A percentile compares a stretch with the other conserved stretches of the same genome.
Evolutionary conservation across 1,140 invertebrate species (phyloP).

Genomic region (Pectinophora gossypiella): DNA sequence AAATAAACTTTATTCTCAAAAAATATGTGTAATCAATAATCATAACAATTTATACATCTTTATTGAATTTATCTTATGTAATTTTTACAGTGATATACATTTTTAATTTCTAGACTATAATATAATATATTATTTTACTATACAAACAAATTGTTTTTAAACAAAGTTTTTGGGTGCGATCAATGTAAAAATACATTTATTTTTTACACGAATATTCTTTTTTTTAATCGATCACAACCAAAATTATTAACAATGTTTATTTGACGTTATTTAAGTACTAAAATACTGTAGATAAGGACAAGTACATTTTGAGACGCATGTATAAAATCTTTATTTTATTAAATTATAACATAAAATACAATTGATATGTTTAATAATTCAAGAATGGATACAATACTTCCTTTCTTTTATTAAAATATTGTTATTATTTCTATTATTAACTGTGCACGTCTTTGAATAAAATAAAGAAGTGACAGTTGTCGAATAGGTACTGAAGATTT

Average conservation of each 20-base stretch:
- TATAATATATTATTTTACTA: conserved; percentile 20
- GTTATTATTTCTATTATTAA: too few species aligned
- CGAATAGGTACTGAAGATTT: neutral
- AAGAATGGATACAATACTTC: too few species aligned
- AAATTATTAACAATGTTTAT: conserved; percentile 28
- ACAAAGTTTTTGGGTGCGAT: conserved; percentile 57
- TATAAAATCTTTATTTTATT: too few species aligned
- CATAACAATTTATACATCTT: conserved; percentile 20
- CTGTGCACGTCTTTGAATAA: conserved; percentile 53
- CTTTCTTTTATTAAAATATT: too few species aligned
- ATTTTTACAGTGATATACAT: conserved; percentile 47
- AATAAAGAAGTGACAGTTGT: conserved; percentile 57
- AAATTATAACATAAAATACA: too few species aligned
- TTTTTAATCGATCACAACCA: conserved; percentile 66
- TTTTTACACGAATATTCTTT: neutral
- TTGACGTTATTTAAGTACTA: conserved; percentile 12
- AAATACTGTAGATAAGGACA: conserved; percentile 21
- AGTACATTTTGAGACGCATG: conserved; percentile 1
- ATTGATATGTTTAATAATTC: too few species aligned
- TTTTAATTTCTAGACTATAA: conserved; percentile 12
- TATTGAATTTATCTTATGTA: neutral
- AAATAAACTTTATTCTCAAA: conserved; percentile 30
- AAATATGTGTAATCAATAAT: conserved; percentile 18
- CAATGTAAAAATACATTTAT: conserved; percentile 30
- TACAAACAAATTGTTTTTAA: conserved; percentile 20